Evolutionary conservation across 2,888 invertebrate genomes (phyloP).

Genomic region (Ophion ellenae): DNA sequence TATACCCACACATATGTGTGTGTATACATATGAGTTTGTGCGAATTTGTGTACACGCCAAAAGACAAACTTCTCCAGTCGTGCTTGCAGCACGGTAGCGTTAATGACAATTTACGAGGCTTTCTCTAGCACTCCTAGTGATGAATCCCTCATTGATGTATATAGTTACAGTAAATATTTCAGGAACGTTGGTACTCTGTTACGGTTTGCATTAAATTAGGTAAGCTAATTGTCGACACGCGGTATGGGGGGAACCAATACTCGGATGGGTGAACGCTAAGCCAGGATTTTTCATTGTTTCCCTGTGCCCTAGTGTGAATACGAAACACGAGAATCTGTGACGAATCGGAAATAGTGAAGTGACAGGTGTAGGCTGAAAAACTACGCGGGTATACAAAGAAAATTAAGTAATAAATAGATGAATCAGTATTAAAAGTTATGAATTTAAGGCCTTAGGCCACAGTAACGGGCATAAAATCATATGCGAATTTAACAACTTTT

Average conservation of each 20-base stretch:
- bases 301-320: too few relatives aligned
- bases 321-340: background rate
- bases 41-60: conserved; percentile 2
- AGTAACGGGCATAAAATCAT: too few relatives aligned
- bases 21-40: background rate
- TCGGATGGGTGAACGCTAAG: background rate
- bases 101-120: conserved; percentile 39
- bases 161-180: background rate
- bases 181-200: background rate
- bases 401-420: too few relatives aligned
- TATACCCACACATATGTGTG: background rate
- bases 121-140: background rate
- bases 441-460: too few relatives aligned
- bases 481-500: too few relatives aligned
- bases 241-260: background rate
- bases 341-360: too few relatives aligned
- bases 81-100: conserved; percentile 13
- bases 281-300: background rate
- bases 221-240: background rate
- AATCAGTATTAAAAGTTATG: too few relatives aligned
- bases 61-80: conserved; percentile 41
- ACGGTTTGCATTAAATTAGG: background rate
- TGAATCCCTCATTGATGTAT: background rate
- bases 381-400: too few relatives aligned
- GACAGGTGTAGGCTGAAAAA: too few relatives aligned